phyloP scores from a whole-genome alignment of 1,140 invertebrate genomes.

The Drosophila dunni region DNA sequence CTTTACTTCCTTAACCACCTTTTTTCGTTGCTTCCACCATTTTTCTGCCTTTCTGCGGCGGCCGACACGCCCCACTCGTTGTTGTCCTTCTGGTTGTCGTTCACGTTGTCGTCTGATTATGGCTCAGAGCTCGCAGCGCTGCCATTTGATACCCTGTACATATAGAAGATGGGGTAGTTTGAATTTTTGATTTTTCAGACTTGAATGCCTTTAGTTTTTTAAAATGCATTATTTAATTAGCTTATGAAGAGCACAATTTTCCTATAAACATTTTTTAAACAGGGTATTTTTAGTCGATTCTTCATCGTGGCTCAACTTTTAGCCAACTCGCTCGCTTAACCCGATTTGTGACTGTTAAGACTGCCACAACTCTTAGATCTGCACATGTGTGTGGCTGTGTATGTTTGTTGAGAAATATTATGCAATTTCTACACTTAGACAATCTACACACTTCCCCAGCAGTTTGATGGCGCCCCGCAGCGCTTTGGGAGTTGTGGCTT shows the following conservation, averaged over 20 bases:
- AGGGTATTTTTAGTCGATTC: slow-evolving; percentile 28
- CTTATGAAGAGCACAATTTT: background rate
- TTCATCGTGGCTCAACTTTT: background rate
- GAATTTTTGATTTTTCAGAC: too few species aligned
- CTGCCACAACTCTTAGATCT: slow-evolving; percentile 42
- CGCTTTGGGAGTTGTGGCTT: slow-evolving; percentile 40
- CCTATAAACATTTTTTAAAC: background rate
- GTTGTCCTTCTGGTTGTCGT: slow-evolving; percentile 30
- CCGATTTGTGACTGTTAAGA: slow-evolving; percentile 62
- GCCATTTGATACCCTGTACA: slow-evolving; percentile 15
- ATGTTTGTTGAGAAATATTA: slow-evolving; percentile 67
- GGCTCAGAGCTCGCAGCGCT: slow-evolving; percentile 57
- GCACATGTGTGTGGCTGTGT: slow-evolving; percentile 28
- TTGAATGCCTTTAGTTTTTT: too few species aligned
- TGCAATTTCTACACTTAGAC: slow-evolving; percentile 77
- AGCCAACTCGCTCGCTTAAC: slow-evolving; percentile 45
- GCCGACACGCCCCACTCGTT: slow-evolving; percentile 24
- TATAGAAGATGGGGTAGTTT: background rate
- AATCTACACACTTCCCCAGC: slow-evolving; percentile 48
- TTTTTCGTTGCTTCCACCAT: background rate
- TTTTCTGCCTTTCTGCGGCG: background rate
- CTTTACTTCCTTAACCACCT: background rate
- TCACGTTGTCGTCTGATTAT: slow-evolving; percentile 66
- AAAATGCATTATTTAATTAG: background rate
- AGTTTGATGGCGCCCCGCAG: slow-evolving; percentile 60